A percentile compares a stretch with the other conserved stretches of the same genome.
Conservation (phyloP, 2,888 invertebrate genomes). For the Colletes collaris region DNA sequence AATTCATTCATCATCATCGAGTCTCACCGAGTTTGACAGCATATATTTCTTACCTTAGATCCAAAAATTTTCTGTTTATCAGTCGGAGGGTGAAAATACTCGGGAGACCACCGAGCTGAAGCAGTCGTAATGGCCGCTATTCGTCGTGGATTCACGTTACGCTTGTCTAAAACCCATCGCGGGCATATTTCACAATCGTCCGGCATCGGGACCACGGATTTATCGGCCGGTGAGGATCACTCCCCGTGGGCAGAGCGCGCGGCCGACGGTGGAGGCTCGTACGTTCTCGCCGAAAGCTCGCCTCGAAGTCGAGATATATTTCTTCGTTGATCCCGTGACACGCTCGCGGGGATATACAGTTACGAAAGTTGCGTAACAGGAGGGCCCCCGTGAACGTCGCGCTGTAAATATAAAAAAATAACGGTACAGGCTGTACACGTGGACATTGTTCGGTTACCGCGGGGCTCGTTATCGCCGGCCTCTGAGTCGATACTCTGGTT, state of each 20-base stretch:
- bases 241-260: neutral
- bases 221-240: constrained; percentile 30
- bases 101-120: too few species aligned
- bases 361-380: constrained; percentile 57
- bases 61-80: too few species aligned
- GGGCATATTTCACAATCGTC: constrained; percentile 31
- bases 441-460: constrained; percentile 46
- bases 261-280: constrained; percentile 21
- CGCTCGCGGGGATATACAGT: constrained; percentile 55
- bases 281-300: constrained; percentile 53
- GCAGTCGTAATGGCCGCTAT: too few species aligned
- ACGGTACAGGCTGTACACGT: constrained; percentile 42
- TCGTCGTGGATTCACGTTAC: too few species aligned
- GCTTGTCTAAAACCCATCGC: neutral
- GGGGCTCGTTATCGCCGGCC: constrained; percentile 43
- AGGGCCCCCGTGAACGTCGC: constrained; percentile 13
- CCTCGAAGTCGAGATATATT: constrained; percentile 42
- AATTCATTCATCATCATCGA: too few species aligned
- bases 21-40: too few species aligned
- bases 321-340: constrained; percentile 43
- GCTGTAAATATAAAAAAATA: constrained; percentile 61
- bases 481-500: constrained; percentile 22
- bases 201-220: constrained; percentile 34
- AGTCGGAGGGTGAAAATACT: too few species aligned
- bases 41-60: too few species aligned